Evolutionary conservation across 2,888 invertebrate genomes (phyloP), one percentile per base, ranked within the genome.

Genomic region (Dicycla oo): DNA sequence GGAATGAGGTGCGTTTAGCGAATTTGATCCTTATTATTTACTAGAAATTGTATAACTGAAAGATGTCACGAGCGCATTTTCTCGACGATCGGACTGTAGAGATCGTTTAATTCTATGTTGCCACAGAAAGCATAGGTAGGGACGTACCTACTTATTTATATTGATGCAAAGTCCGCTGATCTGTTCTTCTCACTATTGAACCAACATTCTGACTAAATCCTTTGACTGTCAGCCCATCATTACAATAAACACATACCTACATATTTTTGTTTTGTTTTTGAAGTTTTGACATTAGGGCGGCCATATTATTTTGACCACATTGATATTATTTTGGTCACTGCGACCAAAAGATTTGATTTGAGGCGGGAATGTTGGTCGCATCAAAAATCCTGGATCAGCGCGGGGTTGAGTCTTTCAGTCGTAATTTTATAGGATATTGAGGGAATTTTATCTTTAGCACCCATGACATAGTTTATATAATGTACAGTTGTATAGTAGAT

Each of bases 401-500:
- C 90, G 85, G 92, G 90, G 93, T 93, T 94, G 93, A 88, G 88
- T 93, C 93, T 93, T 91, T 93, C 91, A 92, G 92, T 92, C 88
- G 88, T 92, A 91, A 92, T 92, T 92, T 93, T 92, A 89, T 91
- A 93, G 84, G 88, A 86, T 88, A 69, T 54, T 30, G 62, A 34
- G 79, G 65, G 54, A 72, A 72, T 73, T 82, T 82, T 66, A 69
- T 60, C 47, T 69, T 69, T 49, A 67, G 62, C 30, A 18, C 10
- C 38, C 34, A 30, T 30, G 7, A 15, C 2, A 62, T 62, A 53
- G 20, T 53, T 60, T 2, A 45, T 20, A 51, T 71, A 40, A 47
- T 77, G n/a, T 69, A 38, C 57, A 53, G 13, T n/a, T 45, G 20
- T 78, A n/a, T 34, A 61, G 20, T 30, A 30, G 30, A 4, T 34